Percentiles rank a stretch among this genome's conserved stretches.
phyloP scores from a whole-genome alignment of 2,113 vertebrate species.

The Clarias macrocephalus region DNA sequence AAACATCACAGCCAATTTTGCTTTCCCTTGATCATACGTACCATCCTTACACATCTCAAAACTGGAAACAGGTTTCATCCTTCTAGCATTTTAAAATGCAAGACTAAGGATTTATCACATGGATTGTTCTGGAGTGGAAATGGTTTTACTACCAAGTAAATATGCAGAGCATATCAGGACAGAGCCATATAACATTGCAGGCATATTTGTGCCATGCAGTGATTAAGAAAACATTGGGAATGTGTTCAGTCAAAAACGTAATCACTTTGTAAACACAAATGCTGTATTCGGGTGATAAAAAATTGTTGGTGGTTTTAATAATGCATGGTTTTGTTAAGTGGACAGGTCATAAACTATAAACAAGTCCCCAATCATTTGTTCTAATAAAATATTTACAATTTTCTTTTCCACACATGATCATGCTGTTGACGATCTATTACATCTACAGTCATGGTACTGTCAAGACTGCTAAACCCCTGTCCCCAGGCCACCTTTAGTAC shows the following conservation, averaged over 20 bases:
- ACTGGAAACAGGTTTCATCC: slow-evolving; percentile 10
- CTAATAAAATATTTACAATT: slow-evolving; percentile 42
- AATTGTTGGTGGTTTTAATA: slow-evolving; percentile 32
- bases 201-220: background rate
- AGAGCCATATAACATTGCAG: slow-evolving; percentile 15
- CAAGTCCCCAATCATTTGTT: slow-evolving; percentile 33
- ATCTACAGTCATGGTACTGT: background rate
- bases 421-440: background rate
- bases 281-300: slow-evolving; percentile 16
- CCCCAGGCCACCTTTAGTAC: background rate
- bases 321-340: slow-evolving; percentile 39
- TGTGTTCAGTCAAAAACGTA: slow-evolving; percentile 5
- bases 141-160: slow-evolving; percentile 12
- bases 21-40: slow-evolving; percentile 47
- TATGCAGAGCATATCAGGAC: slow-evolving; percentile 1
- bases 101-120: background rate
- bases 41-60: slow-evolving; percentile 28
- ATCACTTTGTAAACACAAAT: slow-evolving; percentile 18
- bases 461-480: background rate
- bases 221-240: slow-evolving; percentile 15
- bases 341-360: slow-evolving; percentile 41
- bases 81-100: slow-evolving; percentile 32
- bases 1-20: slow-evolving; percentile 43
- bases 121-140: slow-evolving; percentile 15
- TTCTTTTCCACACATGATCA: background rate